Evolutionary conservation across 2,888 invertebrate species (phyloP), one percentile per base, ranked within the genome.

Genomic region (Clunio marinus): DNA sequence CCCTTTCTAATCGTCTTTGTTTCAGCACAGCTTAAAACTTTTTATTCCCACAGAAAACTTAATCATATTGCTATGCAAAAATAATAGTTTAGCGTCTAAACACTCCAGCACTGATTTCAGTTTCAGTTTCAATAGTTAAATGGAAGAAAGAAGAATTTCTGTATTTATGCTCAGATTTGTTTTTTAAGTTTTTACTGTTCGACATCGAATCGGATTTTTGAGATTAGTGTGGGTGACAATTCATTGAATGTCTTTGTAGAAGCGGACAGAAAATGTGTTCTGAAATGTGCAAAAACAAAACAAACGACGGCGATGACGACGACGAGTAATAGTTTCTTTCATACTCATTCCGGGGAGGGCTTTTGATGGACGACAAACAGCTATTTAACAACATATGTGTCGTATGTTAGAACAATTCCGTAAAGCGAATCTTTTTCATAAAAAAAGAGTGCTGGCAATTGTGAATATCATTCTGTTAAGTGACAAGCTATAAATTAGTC

Each of bases 191-290:
- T 37, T 63, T 45, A 46, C 25, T 63, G 20, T 20, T 37, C 59
- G 32, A 32, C 15, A 17, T 17, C 5, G 10, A 63, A 25, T 45
- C 8, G 41, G 41, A 41, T 41, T 41, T 41, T 41, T 15, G 41
- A 41, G 41, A 41, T 62, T 32, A 35, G 62, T 62, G 62, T 62
- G 62, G 62, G 62, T 62, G 62, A 62, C 62, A 62, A 37, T 28
- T 59, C 17, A 59, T 62, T 59, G 35, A 22, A 37, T 62, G 62
- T 37, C 62, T 24, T 62, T 37, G 62, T 28, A 22, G 37, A 15
- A 28, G 28, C 25, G 24, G 41, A 17, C 2, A 41, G 41, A 41
- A 25, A 28, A 57, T 25, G 24, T 62, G 62, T 41, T 62, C 35
- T 17, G 51, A 41, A 41, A 41, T 51, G 62, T 37, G 37, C 37